phyloP scores from a whole-genome alignment of 2,888 invertebrate species.

The Acanthosepion pharaonis region DNA sequence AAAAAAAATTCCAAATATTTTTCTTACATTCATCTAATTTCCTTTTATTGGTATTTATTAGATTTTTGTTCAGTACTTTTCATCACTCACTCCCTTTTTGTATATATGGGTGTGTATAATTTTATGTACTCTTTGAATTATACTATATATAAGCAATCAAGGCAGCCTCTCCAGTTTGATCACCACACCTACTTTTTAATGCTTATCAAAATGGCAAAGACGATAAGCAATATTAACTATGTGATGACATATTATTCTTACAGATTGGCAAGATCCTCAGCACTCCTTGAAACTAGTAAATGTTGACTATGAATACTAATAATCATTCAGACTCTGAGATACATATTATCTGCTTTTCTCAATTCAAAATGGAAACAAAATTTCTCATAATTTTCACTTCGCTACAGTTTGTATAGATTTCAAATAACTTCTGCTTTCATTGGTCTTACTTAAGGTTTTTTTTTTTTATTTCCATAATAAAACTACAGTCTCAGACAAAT shows the following conservation, averaged over 20 bases:
- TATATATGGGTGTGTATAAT: too few species aligned
- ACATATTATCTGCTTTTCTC: not conserved
- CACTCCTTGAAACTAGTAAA: not conserved
- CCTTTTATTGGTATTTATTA: not conserved
- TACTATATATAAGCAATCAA: not conserved
- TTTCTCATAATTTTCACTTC: not conserved
- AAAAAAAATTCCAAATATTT: not conserved
- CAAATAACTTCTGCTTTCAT: conserved; percentile 2
- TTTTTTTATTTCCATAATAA: not conserved
- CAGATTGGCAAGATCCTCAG: not conserved
- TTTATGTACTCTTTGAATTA: too few species aligned
- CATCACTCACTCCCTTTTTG: not conserved
- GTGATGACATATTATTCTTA: not conserved
- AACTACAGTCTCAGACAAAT: not conserved
- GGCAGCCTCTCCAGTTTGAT: not conserved
- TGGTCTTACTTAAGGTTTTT: not conserved
- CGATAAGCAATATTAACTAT: not conserved
- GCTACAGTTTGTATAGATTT: not conserved
- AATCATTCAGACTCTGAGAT: not conserved
- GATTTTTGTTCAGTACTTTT: not conserved
- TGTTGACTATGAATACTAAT: not conserved
- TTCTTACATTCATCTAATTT: not conserved
- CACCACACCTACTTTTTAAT: conserved; percentile 20
- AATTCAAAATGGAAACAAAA: not conserved
- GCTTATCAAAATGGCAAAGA: not conserved